phyloP scores from a whole-genome alignment of 2,113 vertebrate species.

The Daphoenositta chrysoptera region DNA sequence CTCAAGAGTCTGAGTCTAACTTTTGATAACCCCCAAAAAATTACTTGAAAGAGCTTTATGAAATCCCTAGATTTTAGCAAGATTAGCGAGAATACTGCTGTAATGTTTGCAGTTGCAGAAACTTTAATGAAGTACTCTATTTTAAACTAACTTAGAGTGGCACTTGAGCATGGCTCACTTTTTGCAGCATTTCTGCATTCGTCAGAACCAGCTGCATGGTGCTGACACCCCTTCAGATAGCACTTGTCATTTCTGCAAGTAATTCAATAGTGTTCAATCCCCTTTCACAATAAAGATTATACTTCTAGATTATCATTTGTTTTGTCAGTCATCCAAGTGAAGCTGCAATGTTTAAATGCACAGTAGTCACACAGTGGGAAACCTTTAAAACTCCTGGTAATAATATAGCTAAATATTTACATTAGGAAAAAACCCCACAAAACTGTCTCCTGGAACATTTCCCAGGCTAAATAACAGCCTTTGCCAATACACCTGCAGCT shows the following conservation, averaged over 20 bases:
- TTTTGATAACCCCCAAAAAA: not conserved
- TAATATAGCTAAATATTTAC: slow-evolving; percentile 66
- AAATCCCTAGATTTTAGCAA: not conserved
- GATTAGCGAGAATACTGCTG: not conserved
- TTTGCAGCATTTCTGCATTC: not conserved
- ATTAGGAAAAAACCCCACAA: not conserved
- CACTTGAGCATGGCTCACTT: not conserved
- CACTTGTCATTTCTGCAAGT: slow-evolving; percentile 11
- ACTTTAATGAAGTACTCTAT: not conserved
- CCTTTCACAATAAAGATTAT: slow-evolving; percentile 27
- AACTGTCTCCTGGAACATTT: slow-evolving; percentile 60
- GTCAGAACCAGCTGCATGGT: not conserved
- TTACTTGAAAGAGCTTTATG: not conserved
- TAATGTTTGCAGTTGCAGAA: not conserved
- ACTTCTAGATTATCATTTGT: slow-evolving; percentile 38
- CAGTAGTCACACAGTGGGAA: not conserved
- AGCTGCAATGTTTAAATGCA: slow-evolving; percentile 21
- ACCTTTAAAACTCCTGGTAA: slow-evolving; percentile 52
- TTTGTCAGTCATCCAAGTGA: slow-evolving; percentile 47
- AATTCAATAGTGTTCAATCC: not conserved
- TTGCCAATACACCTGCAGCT: slow-evolving; percentile 74
- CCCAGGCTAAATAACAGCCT: slow-evolving; percentile 29
- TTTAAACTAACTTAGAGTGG: not conserved
- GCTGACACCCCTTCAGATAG: not conserved
- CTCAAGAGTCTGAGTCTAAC: not conserved